phyloP scores from a whole-genome alignment of 2,797 vertebrate species.

The Synaphobranchus kaupii region DNA sequence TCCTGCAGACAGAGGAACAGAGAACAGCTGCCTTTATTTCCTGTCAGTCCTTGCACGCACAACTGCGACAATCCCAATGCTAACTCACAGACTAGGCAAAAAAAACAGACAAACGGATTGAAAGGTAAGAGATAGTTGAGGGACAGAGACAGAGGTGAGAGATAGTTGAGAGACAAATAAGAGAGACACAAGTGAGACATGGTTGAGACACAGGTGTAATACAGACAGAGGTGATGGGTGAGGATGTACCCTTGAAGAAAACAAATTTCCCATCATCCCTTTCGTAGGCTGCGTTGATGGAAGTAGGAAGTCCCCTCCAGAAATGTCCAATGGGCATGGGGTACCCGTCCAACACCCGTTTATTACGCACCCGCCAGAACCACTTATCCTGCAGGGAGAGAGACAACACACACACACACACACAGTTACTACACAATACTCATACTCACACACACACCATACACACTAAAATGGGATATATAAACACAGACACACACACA shows the following conservation, averaged over 20 bases:
- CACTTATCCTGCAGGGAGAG: conserved; percentile 79
- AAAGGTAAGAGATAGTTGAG: neutral
- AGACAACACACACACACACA: neutral
- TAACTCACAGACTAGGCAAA: too few relatives aligned
- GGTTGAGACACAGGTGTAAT: neutral
- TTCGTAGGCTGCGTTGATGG: conserved; percentile 84
- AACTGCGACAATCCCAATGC: neutral
- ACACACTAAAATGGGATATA: too few relatives aligned
- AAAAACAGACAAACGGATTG: too few relatives aligned
- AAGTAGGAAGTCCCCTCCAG: conserved; percentile 83
- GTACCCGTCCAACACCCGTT: conserved; percentile 85
- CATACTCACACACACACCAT: neutral
- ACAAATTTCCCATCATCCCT: conserved; percentile 89
- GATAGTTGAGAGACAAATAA: too few relatives aligned
- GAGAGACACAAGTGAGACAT: neutral
- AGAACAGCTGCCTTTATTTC: neutral
- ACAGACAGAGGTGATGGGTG: neutral
- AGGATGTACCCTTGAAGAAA: conserved; percentile 85
- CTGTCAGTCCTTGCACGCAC: neutral
- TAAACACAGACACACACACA: too few relatives aligned
- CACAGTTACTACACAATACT: neutral
- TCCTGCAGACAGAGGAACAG: conserved; percentile 61
- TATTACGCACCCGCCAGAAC: conserved; percentile 89
- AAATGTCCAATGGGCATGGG: conserved; percentile 91
- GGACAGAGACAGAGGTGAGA: neutral